Evolutionary conservation across 2,797 vertebrate genomes (phyloP).

Genomic region (Numenius phaeopus): DNA sequence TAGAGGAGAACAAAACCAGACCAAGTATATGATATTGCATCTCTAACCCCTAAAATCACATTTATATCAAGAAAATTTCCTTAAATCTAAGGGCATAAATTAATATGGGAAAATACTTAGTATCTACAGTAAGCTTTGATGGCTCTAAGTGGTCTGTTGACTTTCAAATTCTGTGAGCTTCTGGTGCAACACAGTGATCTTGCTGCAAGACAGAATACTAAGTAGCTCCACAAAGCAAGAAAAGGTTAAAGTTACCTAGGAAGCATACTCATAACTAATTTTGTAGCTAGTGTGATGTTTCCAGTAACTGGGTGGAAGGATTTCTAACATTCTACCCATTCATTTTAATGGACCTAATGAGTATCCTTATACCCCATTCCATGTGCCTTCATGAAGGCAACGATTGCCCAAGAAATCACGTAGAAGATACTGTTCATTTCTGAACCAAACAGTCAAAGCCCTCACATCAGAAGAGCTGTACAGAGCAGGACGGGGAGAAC

Average conservation of each 20-base stretch:
- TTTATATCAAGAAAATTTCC: not conserved
- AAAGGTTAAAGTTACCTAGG: not conserved
- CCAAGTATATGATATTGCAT: not conserved
- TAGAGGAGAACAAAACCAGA: not conserved
- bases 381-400: not conserved
- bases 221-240: not conserved
- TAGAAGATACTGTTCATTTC: not conserved
- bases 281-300: not conserved
- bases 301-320: not conserved
- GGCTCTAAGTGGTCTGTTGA: not conserved
- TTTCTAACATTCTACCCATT: not conserved
- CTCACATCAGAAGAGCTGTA: accelerated
- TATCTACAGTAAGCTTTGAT: not conserved
- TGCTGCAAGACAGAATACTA: not conserved
- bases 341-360: not conserved
- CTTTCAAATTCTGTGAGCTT: not conserved
- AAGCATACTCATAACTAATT: not conserved
- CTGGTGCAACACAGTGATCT: not conserved
- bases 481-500: accelerated
- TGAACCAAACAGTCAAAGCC: not conserved
- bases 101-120: not conserved
- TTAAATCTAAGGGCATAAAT: not conserved
- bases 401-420: not conserved
- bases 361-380: not conserved
- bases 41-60: not conserved